These are phyloP conservation scores for Loriculus beryllinus DNA, from an alignment of 2,797 vertebrate genomes.

Conservation along the genomic window DNA sequence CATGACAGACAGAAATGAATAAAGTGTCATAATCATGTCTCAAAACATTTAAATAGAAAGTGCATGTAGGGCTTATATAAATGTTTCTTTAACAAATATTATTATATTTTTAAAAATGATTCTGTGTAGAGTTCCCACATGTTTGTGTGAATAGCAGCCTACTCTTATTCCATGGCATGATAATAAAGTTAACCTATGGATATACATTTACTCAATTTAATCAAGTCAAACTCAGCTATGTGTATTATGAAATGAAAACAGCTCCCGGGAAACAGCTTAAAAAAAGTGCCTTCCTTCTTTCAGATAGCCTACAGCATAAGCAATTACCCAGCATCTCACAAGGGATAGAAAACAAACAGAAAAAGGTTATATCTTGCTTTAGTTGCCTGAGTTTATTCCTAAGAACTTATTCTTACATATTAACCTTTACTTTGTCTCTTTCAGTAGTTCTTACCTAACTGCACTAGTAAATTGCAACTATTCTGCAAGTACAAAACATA, in stretches of 20 bases:
- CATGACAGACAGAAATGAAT: background rate
- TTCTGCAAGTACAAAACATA: background rate
- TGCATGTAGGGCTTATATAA: background rate
- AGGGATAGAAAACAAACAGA: background rate
- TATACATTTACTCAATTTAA: slow-evolving; percentile 14
- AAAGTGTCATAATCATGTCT: background rate
- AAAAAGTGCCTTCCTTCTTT: background rate
- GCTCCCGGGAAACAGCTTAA: background rate
- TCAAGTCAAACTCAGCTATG: background rate
- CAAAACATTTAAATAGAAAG: background rate
- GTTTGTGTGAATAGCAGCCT: background rate
- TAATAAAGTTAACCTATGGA: background rate
- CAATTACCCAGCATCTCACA: background rate
- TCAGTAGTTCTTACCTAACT: background rate
- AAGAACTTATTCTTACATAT: background rate
- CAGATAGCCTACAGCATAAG: background rate
- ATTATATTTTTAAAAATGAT: background rate
- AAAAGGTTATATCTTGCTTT: slow-evolving; percentile 18
- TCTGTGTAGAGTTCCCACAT: background rate
- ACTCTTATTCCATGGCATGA: background rate
- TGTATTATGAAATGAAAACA: background rate
- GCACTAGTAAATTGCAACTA: background rate
- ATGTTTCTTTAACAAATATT: background rate
- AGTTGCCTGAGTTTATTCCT: background rate
- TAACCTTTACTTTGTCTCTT: background rate